Conservation (phyloP, 2,888 invertebrate genomes). For the Cremastobaeus sp. region DNA sequence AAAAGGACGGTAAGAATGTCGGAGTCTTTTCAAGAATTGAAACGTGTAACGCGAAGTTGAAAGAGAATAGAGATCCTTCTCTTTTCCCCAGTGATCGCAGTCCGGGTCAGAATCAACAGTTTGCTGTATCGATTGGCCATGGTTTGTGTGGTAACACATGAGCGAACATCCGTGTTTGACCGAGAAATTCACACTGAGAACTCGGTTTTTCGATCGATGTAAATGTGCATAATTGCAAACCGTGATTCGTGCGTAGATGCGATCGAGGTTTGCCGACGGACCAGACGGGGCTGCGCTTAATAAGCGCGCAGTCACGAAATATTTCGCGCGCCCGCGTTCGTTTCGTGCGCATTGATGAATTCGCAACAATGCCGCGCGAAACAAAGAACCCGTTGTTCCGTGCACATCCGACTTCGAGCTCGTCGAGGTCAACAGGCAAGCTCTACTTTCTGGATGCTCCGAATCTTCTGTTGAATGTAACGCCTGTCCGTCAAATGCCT, state of each 20-base stretch:
- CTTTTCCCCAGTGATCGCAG: conserved; percentile 64
- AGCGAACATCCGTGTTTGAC: conserved; percentile 53
- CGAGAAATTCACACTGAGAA: conserved; percentile 46
- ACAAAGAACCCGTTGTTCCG: conserved; percentile 47
- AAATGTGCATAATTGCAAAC: too few relatives aligned
- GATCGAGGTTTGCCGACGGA: too few relatives aligned
- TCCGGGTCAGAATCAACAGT: conserved; percentile 78
- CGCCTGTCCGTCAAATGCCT: conserved; percentile 21
- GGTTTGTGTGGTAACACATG: conserved; percentile 57
- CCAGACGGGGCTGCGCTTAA: too few relatives aligned
- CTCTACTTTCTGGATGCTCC: conserved; percentile 44
- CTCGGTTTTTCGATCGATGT: conserved; percentile 25
- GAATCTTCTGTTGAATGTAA: conserved; percentile 28
- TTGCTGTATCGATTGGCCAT: conserved; percentile 77
- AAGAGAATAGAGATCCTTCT: conserved; percentile 33
- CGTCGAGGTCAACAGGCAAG: conserved; percentile 56
- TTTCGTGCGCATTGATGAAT: conserved; percentile 34
- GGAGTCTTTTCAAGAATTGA: conserved; percentile 19
- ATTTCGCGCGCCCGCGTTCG: conserved; percentile 3
- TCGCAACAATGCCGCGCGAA: conserved; percentile 36
- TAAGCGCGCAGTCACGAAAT: conserved; percentile 7
- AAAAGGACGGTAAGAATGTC: conserved; percentile 3
- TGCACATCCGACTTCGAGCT: conserved; percentile 36
- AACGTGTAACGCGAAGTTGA: conserved; percentile 24
- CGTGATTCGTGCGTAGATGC: too few relatives aligned